Evolutionary conservation across 2,797 vertebrate species (phyloP).

Genomic region (Hypotaenidia okinawae): DNA sequence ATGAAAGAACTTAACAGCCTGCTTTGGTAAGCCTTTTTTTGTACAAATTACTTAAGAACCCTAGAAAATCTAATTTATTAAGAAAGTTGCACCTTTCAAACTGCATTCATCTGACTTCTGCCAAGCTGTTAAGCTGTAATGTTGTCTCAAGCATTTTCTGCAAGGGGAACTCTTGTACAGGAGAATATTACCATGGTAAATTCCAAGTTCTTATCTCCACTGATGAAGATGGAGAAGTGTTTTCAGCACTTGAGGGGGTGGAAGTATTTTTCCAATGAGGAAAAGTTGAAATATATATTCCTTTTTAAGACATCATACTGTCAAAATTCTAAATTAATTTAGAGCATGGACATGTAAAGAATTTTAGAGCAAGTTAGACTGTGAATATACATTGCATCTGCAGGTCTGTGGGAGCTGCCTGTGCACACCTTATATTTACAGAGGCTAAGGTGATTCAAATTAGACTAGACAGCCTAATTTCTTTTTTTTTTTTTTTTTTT

Average conservation of each 20-base stretch:
- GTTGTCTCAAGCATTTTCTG: slow-evolving; percentile 7
- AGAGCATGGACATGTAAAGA: not conserved
- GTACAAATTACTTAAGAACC: not conserved
- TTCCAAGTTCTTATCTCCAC: not conserved
- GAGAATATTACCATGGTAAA: slow-evolving; percentile 37
- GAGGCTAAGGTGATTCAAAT: not conserved
- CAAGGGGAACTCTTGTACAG: not conserved
- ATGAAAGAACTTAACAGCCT: not conserved
- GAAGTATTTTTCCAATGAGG: slow-evolving; percentile 24
- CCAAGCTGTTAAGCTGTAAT: not conserved
- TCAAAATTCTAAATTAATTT: slow-evolving; percentile 27
- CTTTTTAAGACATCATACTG: not conserved
- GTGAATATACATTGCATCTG: not conserved
- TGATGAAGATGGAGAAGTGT: slow-evolving; percentile 11
- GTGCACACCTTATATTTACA: not conserved
- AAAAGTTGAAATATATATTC: slow-evolving; percentile 29
- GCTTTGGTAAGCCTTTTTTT: not conserved
- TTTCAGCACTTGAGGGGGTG: slow-evolving; percentile 11
- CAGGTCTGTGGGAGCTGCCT: not conserved
- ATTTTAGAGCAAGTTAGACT: not conserved
- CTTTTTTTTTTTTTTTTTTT: not conserved
- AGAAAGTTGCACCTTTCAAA: not conserved
- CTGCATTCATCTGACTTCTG: not conserved
- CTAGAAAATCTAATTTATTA: not conserved
- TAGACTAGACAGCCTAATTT: not conserved